phyloP scores from a whole-genome alignment of 2,113 vertebrate genomes.

The Perccottus glenii region DNA sequence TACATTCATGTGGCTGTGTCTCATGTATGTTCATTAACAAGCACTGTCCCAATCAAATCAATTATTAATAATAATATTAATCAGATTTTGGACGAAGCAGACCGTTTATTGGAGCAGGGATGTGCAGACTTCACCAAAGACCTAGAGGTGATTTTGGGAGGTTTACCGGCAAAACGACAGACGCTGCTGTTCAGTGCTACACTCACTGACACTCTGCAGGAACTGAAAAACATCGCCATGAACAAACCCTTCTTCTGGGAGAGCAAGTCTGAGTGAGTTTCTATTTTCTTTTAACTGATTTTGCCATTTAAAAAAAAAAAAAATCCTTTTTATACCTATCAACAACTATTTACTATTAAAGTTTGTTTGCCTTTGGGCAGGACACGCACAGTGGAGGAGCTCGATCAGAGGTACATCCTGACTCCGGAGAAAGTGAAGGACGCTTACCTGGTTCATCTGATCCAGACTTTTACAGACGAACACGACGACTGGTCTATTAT shows the following conservation, averaged over 20 bases:
- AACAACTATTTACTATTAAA: not conserved
- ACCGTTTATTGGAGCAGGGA: conserved; percentile 92
- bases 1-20: too few species aligned
- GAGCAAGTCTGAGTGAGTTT: conserved; percentile 85
- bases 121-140: conserved; percentile 90
- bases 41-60: too few species aligned
- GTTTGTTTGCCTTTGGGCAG: conserved; percentile 64
- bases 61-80: too few species aligned
- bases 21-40: too few species aligned
- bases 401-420: conserved; percentile 91
- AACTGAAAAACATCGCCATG: conserved; percentile 86
- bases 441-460: conserved; percentile 89
- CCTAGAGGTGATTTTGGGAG: conserved; percentile 86
- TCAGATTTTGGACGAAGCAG: conserved; percentile 94
- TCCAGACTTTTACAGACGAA: conserved; percentile 90
- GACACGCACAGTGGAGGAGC: conserved; percentile 86
- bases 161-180: conserved; percentile 82
- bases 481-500: conserved; percentile 93
- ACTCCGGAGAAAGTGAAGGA: conserved; percentile 94
- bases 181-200: conserved; percentile 96
- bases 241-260: conserved; percentile 96
- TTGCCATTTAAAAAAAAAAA: too few species aligned
- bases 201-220: conserved; percentile 85
- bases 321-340: too few species aligned
- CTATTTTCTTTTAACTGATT: not conserved